Percentiles rank a stretch among this genome's conserved stretches.
Conservation (phyloP, 2,797 vertebrate species). For the Rhabdophis nuchalis region DNA sequence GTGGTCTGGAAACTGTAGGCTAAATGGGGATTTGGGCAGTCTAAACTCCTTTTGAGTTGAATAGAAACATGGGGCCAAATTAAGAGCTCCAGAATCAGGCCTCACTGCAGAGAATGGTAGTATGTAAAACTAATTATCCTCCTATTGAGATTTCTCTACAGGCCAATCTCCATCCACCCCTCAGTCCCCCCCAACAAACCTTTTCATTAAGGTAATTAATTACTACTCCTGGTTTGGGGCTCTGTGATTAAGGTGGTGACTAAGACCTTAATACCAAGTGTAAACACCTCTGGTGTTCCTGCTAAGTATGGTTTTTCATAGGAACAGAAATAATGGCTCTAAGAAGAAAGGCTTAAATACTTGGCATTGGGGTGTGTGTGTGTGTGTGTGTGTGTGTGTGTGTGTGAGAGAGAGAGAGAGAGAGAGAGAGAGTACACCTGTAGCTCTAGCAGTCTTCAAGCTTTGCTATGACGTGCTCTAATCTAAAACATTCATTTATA, state of each 20-base stretch:
- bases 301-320: slow-evolving; percentile 61
- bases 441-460: slow-evolving; percentile 65
- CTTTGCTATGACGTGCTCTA: slow-evolving; percentile 59
- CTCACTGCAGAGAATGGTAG: slow-evolving; percentile 51
- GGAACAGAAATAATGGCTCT: slow-evolving; percentile 54
- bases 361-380: not conserved
- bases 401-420: not conserved
- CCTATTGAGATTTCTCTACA: slow-evolving; percentile 47
- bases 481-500: slow-evolving; percentile 64
- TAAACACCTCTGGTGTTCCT: slow-evolving; percentile 63
- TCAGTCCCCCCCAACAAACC: slow-evolving; percentile 47
- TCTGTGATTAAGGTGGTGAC: slow-evolving; percentile 61
- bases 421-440: not conserved
- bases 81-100: slow-evolving; percentile 33
- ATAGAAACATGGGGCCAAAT: slow-evolving; percentile 44
- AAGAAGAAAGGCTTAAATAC: slow-evolving; percentile 60
- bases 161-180: not conserved
- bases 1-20: slow-evolving; percentile 62
- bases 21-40: slow-evolving; percentile 25
- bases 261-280: slow-evolving; percentile 64
- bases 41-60: slow-evolving; percentile 62
- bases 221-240: slow-evolving; percentile 65
- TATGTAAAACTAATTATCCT: slow-evolving; percentile 67
- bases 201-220: slow-evolving; percentile 67
- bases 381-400: slow-evolving; percentile 24